Evolutionary conservation across 2,113 vertebrate genomes (phyloP).

Genomic region (Dascyllus trimaculatus): DNA sequence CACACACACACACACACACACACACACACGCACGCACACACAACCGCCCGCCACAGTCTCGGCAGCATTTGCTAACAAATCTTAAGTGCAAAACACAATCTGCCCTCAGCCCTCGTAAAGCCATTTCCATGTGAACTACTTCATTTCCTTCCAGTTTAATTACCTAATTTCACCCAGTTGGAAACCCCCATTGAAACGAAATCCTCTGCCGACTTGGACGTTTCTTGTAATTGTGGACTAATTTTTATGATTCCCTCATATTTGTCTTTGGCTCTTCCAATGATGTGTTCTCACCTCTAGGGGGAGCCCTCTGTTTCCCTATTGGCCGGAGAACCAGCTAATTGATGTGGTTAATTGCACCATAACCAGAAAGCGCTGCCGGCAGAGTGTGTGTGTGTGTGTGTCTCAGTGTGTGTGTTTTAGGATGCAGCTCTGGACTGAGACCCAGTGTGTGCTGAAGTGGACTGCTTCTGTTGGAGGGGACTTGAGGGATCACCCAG

Average conservation of each 20-base stretch:
- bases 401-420: conserved; percentile 44
- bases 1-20: conserved; percentile 26
- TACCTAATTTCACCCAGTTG: conserved; percentile 60
- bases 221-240: conserved; percentile 57
- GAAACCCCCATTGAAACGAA: conserved; percentile 49
- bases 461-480: conserved; percentile 61
- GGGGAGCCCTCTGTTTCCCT: conserved; percentile 84
- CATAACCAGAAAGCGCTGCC: conserved; percentile 51
- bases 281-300: conserved; percentile 81
- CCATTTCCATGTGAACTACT: conserved; percentile 54
- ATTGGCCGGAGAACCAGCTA: conserved; percentile 70
- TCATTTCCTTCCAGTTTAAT: conserved; percentile 66
- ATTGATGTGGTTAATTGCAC: conserved; percentile 83
- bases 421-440: conserved; percentile 17
- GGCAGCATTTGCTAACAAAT: conserved; percentile 46
- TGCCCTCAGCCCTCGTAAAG: conserved; percentile 57
- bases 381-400: conserved; percentile 28
- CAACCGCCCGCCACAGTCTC: conserved; percentile 17
- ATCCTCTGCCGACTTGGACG: conserved; percentile 48
- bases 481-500: conserved; percentile 66
- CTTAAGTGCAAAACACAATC: conserved; percentile 53
- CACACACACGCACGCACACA: not conserved
- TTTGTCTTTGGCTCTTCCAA: conserved; percentile 41
- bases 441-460: conserved; percentile 47
- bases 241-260: conserved; percentile 56